Evolutionary conservation across 2,888 invertebrate species (phyloP).

Genomic region (Xylota sylvarum): DNA sequence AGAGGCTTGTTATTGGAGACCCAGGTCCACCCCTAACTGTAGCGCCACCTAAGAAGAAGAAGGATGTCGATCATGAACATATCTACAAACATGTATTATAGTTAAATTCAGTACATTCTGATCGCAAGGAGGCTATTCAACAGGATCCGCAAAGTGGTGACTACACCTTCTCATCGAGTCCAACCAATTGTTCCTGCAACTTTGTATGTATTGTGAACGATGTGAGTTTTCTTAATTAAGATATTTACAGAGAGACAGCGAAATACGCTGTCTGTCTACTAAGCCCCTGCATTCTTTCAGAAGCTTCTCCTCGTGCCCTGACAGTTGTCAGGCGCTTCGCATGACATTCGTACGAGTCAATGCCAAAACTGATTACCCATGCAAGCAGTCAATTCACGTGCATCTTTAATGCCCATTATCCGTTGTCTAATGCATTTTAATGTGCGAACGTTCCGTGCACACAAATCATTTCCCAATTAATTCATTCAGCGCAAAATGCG

Average conservation of each 20-base stretch:
- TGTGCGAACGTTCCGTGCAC: constrained; percentile 57
- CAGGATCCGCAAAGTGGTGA: too few relatives aligned
- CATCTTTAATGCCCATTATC: constrained; percentile 57
- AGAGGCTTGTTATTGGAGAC: too few relatives aligned
- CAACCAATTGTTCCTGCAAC: background rate
- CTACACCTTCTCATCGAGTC: too few relatives aligned
- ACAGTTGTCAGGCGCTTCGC: constrained; percentile 36
- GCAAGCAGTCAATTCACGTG: constrained; percentile 56
- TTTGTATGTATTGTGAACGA: background rate
- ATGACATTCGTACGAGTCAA: constrained; percentile 43
- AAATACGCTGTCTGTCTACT: constrained; percentile 31
- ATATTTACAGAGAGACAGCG: constrained; percentile 26
- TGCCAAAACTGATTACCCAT: constrained; percentile 45
- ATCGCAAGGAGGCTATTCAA: too few relatives aligned
- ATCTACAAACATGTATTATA: too few relatives aligned
- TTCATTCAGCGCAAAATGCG: constrained; percentile 30
- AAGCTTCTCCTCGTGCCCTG: background rate
- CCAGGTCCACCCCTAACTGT: too few relatives aligned
- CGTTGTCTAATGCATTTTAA: constrained; percentile 72
- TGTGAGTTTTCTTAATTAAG: constrained; percentile 57
- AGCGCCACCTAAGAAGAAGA: too few relatives aligned
- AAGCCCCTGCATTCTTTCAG: background rate
- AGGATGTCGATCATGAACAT: too few relatives aligned
- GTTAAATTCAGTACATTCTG: too few relatives aligned
- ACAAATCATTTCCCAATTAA: constrained; percentile 56